Percentiles rank a stretch among this genome's conserved stretches.
These are phyloP conservation scores for Schizopygopsis pylzovi DNA, from an alignment of 2,797 vertebrate genomes.

Conservation along the genomic window DNA sequence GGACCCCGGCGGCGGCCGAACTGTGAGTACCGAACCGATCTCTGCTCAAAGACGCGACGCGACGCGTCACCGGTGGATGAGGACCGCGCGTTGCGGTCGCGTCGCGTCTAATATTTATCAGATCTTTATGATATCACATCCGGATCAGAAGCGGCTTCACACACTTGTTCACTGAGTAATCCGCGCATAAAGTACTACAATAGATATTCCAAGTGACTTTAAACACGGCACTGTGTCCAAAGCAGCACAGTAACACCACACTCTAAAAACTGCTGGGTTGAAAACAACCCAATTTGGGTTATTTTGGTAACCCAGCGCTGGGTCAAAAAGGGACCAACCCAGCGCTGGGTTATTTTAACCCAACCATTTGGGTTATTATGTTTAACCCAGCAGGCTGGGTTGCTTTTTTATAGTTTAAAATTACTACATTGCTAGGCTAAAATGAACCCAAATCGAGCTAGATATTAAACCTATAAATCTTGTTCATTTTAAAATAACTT, in stretches of 20 bases:
- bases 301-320: too few species aligned
- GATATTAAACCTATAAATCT: too few species aligned
- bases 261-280: too few species aligned
- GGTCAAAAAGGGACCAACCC: too few species aligned
- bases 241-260: background rate
- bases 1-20: conserved; percentile 81
- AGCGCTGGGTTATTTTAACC: too few species aligned
- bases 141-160: background rate
- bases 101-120: background rate
- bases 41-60: background rate
- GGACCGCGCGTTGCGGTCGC: background rate
- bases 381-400: too few species aligned
- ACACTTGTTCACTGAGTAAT: background rate
- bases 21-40: conserved; percentile 78
- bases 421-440: too few species aligned
- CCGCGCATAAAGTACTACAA: background rate
- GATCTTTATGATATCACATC: background rate
- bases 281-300: too few species aligned
- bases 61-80: background rate
- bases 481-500: too few species aligned
- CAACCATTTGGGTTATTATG: too few species aligned
- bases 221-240: background rate
- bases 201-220: background rate
- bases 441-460: too few species aligned
- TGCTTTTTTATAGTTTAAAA: too few species aligned